Evolutionary conservation across 2,888 invertebrate species (phyloP), one percentile per base, ranked within the genome.

Genomic region (Prosapia bicincta): DNA sequence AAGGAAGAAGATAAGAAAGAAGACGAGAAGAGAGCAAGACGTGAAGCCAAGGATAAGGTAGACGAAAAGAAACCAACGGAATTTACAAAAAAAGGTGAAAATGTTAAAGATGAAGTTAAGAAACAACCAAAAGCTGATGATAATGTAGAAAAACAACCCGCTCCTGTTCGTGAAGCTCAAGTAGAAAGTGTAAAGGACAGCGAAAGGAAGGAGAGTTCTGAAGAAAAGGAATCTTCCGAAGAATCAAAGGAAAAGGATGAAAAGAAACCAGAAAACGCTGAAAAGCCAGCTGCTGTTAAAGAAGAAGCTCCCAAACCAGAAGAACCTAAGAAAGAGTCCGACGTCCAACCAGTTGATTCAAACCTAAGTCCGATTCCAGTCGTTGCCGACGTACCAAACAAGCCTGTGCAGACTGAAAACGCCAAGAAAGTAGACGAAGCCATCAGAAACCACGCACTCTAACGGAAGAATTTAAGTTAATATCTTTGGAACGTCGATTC

Each of bases 31-130:
- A 72, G 78, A 71, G 73, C 69, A 67, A 72, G 79, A 32, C 72
- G 79, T n/a, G 78, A 79, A 71, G 78, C 78, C 0, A 78, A 78
- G 67, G 78, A 77, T 10, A 77, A 76, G 28, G 76, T 75, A n/a
- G 79, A 80, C 2, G 79, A 79, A 38, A 79, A 79, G 78, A 79
- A 78, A 67, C 77, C 77, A 7, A 76, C 79, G 5, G 79, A 78
- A 7, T 70, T 72, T 26, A 73, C 75, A 65, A 79, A 78, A 76
- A 78, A 77, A 72, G 79, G 69, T 23, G 54, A 72, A n/a, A 54
- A 10, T 23, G 13, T 24, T 20, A 72, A 75, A 66, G 76, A 74
- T 20, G 78, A 78, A 5, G 32, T 72, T 28, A 72, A 54, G 15
- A 78, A 79, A 54, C 78, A 79, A 67, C 66, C 75, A 26, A 78